Evolutionary conservation across 2,113 vertebrate genomes (phyloP), one percentile per base, ranked within the genome.

Genomic region (Laterallus jamaicensis): DNA sequence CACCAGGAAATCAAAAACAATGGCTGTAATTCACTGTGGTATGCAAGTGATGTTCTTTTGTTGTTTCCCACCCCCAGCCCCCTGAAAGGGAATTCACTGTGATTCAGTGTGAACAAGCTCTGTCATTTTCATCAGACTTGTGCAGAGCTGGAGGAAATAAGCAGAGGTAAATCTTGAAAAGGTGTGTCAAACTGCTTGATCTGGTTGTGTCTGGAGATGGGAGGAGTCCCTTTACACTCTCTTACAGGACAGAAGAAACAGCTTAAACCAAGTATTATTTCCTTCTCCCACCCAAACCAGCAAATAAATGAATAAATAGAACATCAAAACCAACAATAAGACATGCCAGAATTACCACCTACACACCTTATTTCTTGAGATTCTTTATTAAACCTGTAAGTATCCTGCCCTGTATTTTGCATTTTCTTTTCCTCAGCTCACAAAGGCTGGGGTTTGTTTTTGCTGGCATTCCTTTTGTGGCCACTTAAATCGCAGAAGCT

Each of bases 1-100:
- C 91, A 87, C 82, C 76, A 96, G 91, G 90, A 97, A 95, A 96
- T 88, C 44, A 92, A 95, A 96, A 95, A 93, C 90, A 96, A 95
- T 91, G 80, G 69, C 54, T 88, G 42, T 95, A 93, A 91, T 92
- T 94, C 83, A 91, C 47, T 76, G 86, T 94, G 77, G 77, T 62
- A 66, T 79, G 77, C 44, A 88, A 96, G 37, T 42, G 90, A 68
- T 86, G 73, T 73, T 92, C n/a, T 92, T 94, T 77, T 60, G 44
- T 47, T 47, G 44, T 47, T 50, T 21, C 49, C 49, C 21, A 49
- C 49, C 49, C 49, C 49, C 49, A 10, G 22, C 49, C 49, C 49
- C 22, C 32, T 49, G 49, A 81, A 91, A 84, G 35, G 58, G 74
- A 95, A 86, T 94, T 94, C 42, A 86, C 79, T 86, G 64, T 64